A percentile compares a stretch with the other conserved stretches of the same genome.
phyloP scores from a whole-genome alignment of 2,113 vertebrate genomes.

The Oreochromis spilurus region DNA sequence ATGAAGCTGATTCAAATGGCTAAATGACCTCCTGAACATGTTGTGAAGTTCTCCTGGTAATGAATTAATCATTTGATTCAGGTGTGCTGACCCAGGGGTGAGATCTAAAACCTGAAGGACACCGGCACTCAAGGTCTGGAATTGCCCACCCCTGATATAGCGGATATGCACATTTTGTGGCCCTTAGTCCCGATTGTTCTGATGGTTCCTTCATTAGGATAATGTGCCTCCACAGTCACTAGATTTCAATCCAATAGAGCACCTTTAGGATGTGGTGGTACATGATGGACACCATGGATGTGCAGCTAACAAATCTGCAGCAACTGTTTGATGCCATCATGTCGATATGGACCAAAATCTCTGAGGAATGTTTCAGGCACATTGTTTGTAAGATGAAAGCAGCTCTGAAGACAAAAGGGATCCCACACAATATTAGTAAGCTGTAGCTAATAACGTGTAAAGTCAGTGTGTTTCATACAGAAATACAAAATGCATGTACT shows the following conservation, averaged over 20 bases:
- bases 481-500: not conserved
- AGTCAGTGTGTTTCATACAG: not conserved
- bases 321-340: rapidly evolving
- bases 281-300: not conserved
- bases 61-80: not conserved
- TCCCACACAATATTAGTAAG: not conserved
- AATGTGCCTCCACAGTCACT: not conserved
- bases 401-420: not conserved
- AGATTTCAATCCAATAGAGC: not conserved
- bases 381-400: not conserved
- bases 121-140: not conserved
- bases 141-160: not conserved
- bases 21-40: not conserved
- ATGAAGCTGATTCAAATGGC: not conserved
- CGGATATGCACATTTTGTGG: not conserved
- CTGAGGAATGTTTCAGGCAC: not conserved
- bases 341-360: rapidly evolving
- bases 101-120: not conserved
- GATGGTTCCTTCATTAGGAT: not conserved
- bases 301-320: not conserved
- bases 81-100: not conserved
- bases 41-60: not conserved
- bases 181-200: rapidly evolving
- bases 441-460: not conserved
- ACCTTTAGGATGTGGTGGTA: not conserved